These are phyloP conservation scores for Tetragonisca angustula DNA, from an alignment of 2,888 invertebrate genomes.

Conservation along the genomic window DNA sequence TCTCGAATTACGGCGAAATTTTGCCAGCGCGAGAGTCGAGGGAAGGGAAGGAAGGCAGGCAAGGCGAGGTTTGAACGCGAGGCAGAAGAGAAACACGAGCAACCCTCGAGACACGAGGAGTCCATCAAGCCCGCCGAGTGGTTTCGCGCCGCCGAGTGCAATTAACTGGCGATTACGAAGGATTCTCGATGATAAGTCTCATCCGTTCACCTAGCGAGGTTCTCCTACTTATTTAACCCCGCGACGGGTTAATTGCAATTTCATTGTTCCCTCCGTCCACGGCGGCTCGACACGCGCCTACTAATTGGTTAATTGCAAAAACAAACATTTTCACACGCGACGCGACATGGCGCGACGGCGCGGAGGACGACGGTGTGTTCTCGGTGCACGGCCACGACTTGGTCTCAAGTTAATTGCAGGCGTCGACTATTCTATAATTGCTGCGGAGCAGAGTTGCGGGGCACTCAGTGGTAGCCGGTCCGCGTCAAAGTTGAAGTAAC, in stretches of 20 bases:
- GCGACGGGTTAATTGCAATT: conserved; percentile 39
- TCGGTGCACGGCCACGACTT: not conserved
- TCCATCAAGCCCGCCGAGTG: not conserved
- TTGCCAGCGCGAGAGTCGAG: too few species aligned
- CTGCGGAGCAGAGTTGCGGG: not conserved
- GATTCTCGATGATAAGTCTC: not conserved
- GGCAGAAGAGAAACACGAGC: not conserved
- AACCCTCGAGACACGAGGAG: not conserved
- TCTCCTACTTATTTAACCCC: conserved; percentile 18
- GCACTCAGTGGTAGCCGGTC: not conserved
- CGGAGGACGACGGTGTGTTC: too few species aligned
- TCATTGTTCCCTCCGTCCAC: not conserved
- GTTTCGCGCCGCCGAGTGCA: not conserved
- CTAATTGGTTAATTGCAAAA: conserved; percentile 56
- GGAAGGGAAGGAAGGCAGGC: too few species aligned
- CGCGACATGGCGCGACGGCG: not conserved
- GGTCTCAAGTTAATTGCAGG: conserved; percentile 39
- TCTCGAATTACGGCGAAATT: too few species aligned
- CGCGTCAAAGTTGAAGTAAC: conserved; percentile 34
- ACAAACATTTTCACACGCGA: conserved; percentile 31
- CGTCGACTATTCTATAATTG: conserved; percentile 43
- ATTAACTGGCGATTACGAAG: conserved; percentile 11
- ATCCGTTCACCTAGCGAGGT: too few species aligned
- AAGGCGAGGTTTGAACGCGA: too few species aligned
- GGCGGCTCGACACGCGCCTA: not conserved